Evolutionary conservation across 92 coral and sea anemone genomes (phyloP).

Genomic region (Blastomussa wellsi): DNA sequence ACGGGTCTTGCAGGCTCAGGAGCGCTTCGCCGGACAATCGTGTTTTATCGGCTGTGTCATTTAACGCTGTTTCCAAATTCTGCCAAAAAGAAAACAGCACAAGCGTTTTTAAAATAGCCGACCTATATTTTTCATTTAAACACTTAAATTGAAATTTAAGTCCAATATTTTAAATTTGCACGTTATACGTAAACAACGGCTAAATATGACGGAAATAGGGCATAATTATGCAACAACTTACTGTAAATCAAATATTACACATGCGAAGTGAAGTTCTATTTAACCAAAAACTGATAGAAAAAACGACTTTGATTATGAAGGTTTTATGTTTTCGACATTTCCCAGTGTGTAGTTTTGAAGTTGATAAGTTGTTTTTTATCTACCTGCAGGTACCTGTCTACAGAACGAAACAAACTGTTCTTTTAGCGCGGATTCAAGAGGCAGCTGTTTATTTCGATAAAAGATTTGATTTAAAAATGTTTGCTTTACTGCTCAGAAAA

Average conservation of each 20-base stretch:
- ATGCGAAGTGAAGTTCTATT: neutral
- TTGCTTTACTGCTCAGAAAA: constrained; percentile 12
- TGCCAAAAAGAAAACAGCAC: constrained; percentile 1
- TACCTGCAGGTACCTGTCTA: constrained; percentile 29
- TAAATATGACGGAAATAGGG: neutral
- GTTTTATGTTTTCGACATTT: neutral
- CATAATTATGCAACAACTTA: neutral
- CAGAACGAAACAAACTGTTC: neutral
- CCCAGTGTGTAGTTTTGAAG: neutral
- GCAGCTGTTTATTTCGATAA: neutral
- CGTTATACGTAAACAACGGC: neutral
- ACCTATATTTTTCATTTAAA: neutral
- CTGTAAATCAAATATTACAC: neutral
- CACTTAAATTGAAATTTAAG: neutral
- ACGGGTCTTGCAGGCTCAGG: constrained; percentile 75
- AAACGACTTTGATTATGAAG: neutral
- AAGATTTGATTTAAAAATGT: neutral
- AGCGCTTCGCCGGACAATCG: constrained; percentile 64
- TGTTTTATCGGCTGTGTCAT: constrained; percentile 51
- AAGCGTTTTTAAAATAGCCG: neutral
- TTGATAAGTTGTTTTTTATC: constrained; percentile 9
- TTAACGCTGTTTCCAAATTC: constrained; percentile 66
- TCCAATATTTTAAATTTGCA: constrained; percentile 5
- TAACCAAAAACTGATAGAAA: neutral
- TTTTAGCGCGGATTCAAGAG: too few species aligned